Base-by-base conservation (phyloP, 2,888 invertebrate genomes). In the Clepsis dumicolana region DNA sequence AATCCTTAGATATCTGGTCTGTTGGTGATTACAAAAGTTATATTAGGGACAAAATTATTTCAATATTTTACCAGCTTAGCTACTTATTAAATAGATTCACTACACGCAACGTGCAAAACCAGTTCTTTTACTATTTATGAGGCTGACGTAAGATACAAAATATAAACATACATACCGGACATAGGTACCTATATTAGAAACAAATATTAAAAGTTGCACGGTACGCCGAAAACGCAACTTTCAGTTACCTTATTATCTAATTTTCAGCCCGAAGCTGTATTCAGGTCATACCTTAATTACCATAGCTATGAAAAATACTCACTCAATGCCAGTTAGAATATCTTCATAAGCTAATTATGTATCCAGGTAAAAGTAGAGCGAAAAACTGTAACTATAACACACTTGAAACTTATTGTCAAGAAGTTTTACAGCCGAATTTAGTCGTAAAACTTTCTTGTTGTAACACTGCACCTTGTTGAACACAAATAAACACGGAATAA, bases 231-330 rank as follows among this genome's bases (percentile, higher is more conserved):
- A 52, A 38, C 14, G 25, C 65, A 12, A 41, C 12, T 16, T 29
- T 18, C 27, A 56, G 8, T 1, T 18, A 1, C 16, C 4, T 50
- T n/a, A n/a, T 21, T 32, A n/a, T 24, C 52, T 0, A 3, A 4
- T 7, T 25, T 27, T 16, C 59, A 16, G 41, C 64, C 10, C 44
- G 32, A 53, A 41, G 32, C 24, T 24, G 24, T 25, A 67, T 53
- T 59, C 41, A 59, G 68, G 68, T 59, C 63, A 64, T 57, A 48
- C 8, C 29, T 2, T 59, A 59, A 59, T 59, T 59, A 59, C 3
- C 63, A 35, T 50, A 41, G 18, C 63, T 52, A 8, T 44, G 41
- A 64, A 68, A 68, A 68, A 68, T 68, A 68, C 68, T 68, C 52
- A 68, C 68, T 59, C 64, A 63, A 68, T 68, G 52, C 52, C 41